Base-by-base conservation (phyloP, 2,888 invertebrate genomes). In the Cheilosia urbana region DNA sequence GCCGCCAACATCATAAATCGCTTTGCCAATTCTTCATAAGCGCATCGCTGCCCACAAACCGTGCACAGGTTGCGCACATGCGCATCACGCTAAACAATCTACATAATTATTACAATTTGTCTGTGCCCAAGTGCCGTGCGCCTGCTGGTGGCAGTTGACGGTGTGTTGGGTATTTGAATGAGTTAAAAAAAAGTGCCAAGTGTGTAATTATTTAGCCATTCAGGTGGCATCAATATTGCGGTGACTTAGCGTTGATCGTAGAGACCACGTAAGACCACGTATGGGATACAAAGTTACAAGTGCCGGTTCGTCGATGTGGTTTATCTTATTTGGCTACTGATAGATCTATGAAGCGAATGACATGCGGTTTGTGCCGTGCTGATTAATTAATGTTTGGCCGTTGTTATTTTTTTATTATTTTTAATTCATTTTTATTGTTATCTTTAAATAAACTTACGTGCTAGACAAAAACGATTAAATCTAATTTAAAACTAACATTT, bases 371-470 rank as follows among this genome's bases (percentile, higher is more conserved):
- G 62, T 24, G 49, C 19, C 30, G 40, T 49, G 55, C 3, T 17
- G 17, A 81, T 75, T 81, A 63, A 75, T 80, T 51, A 62, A 62
- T 62, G 55, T 68, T 63, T n/a, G n/a, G n/a, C n/a, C n/a, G n/a
- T n/a, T n/a, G n/a, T n/a, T n/a, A n/a, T n/a, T n/a, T n/a, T n/a
- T n/a, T n/a, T n/a, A n/a, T n/a, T n/a, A n/a, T n/a, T n/a, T n/a
- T n/a, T n/a, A n/a, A n/a, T n/a, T n/a, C n/a, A n/a, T n/a, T n/a
- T n/a, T n/a, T n/a, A n/a, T n/a, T n/a, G n/a, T n/a, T n/a, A n/a
- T n/a, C n/a, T n/a, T n/a, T n/a, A n/a, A n/a, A n/a, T n/a, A n/a
- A n/a, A n/a, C n/a, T n/a, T n/a, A n/a, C n/a, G n/a, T n/a, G n/a
- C n/a, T n/a, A n/a, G n/a, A n/a, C n/a, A n/a, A n/a, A n/a, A n/a